These are phyloP conservation scores for Protonibea diacanthus DNA, from an alignment of 2,797 vertebrate genomes.

Conservation along the genomic window DNA sequence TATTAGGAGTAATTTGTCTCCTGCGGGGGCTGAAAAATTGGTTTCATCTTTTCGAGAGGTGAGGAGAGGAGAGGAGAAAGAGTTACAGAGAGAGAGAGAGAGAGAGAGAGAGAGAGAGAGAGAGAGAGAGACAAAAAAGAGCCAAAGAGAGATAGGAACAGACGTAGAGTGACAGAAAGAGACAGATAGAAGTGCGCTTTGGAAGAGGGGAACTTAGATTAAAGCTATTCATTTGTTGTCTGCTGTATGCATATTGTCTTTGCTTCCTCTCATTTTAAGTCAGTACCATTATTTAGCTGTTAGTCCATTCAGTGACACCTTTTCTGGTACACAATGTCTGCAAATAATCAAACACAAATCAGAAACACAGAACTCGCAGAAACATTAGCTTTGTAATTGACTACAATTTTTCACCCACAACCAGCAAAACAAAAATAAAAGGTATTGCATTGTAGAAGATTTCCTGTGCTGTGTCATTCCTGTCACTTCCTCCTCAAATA, in stretches of 20 bases:
- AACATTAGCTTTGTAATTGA: neutral
- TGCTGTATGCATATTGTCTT: slow-evolving; percentile 1
- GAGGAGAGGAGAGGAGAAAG: slow-evolving; percentile 20
- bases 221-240: neutral
- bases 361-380: neutral
- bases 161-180: slow-evolving; percentile 21
- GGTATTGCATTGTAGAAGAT: neutral
- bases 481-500: neutral
- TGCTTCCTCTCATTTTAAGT: slow-evolving; percentile 3
- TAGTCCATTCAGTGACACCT: neutral
- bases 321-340: neutral
- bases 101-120: neutral
- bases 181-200: slow-evolving; percentile 3
- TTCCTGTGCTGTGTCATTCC: neutral
- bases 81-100: slow-evolving; percentile 13
- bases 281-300: neutral
- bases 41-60: slow-evolving; percentile 72
- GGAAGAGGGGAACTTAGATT: neutral
- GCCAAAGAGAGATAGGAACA: slow-evolving; percentile 18
- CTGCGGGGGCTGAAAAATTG: slow-evolving; percentile 71
- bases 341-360: slow-evolving; percentile 2
- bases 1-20: slow-evolving; percentile 83
- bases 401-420: neutral
- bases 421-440: neutral
- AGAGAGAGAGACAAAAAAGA: slow-evolving; percentile 1